A percentile compares a stretch with the other conserved stretches of the same genome.
Evolutionary conservation across 2,888 invertebrate species (phyloP).

Genomic region (Stenichneumon culpator): DNA sequence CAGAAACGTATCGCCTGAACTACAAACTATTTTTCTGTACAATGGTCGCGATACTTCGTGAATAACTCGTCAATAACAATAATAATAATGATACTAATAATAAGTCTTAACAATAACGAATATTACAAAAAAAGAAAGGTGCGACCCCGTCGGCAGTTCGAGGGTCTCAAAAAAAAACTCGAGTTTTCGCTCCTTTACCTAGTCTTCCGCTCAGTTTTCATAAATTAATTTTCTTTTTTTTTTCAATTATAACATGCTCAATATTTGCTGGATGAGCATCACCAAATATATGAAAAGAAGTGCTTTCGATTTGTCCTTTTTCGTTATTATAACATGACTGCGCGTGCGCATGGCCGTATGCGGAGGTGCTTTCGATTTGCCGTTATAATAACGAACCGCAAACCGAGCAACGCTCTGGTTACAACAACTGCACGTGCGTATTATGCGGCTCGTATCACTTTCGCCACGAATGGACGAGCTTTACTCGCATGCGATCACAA

Average conservation of each 20-base stretch:
- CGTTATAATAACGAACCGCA: no score
- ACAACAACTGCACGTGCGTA: no score
- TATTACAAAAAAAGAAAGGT: not conserved
- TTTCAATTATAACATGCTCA: not conserved
- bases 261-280: not conserved
- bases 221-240: not conserved
- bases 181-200: not conserved
- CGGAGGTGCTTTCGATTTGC: no score
- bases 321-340: no score
- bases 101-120: constrained; percentile 56
- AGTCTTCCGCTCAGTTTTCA: no score
- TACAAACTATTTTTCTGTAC: constrained; percentile 50
- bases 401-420: no score
- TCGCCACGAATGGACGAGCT: no score
- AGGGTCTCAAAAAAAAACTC: not conserved
- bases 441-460: no score
- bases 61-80: constrained; percentile 42
- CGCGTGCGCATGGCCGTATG: no score
- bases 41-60: constrained; percentile 22
- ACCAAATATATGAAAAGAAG: not conserved
- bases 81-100: constrained; percentile 54
- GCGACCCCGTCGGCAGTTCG: not conserved
- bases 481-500: no score
- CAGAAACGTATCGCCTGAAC: constrained; percentile 23
- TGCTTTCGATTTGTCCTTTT: no score